These are phyloP conservation scores for Anhinga rufa DNA, from an alignment of 2,113 vertebrate genomes.

Conservation along the genomic window DNA sequence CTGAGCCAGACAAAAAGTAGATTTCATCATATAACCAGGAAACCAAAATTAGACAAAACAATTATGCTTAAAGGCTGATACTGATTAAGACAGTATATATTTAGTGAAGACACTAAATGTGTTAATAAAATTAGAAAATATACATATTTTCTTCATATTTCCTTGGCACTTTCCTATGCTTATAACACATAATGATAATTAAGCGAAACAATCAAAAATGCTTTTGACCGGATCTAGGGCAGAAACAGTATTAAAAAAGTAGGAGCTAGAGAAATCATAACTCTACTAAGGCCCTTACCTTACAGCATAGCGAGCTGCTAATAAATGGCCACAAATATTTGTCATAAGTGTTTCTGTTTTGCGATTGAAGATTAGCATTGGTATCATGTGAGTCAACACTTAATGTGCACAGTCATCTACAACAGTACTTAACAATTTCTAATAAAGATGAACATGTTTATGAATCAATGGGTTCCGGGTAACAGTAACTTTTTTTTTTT, in stretches of 20 bases:
- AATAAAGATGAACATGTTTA: not conserved
- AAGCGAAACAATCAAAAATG: not conserved
- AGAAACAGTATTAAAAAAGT: not conserved
- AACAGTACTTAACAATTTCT: not conserved
- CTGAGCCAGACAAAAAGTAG: not conserved
- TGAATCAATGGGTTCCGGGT: not conserved
- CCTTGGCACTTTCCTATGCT: not conserved
- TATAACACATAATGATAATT: not conserved
- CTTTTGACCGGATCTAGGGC: not conserved
- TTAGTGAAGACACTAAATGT: not conserved
- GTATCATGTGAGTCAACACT: not conserved
- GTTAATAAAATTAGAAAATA: not conserved
- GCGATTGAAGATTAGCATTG: not conserved
- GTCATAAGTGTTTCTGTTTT: not conserved
- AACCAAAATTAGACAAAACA: not conserved
- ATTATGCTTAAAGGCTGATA: not conserved
- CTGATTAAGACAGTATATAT: not conserved
- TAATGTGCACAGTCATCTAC: not conserved
- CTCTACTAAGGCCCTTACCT: not conserved
- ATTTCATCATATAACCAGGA: not conserved
- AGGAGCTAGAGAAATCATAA: not conserved
- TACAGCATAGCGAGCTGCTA: not conserved
- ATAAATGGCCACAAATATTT: not conserved
- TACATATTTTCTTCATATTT: not conserved
- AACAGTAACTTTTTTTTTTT: not conserved